Evolutionary conservation across 64 coral and sea anemone species (phyloP), one percentile per base, ranked within the genome.

Genomic region (Montipora capricornis): DNA sequence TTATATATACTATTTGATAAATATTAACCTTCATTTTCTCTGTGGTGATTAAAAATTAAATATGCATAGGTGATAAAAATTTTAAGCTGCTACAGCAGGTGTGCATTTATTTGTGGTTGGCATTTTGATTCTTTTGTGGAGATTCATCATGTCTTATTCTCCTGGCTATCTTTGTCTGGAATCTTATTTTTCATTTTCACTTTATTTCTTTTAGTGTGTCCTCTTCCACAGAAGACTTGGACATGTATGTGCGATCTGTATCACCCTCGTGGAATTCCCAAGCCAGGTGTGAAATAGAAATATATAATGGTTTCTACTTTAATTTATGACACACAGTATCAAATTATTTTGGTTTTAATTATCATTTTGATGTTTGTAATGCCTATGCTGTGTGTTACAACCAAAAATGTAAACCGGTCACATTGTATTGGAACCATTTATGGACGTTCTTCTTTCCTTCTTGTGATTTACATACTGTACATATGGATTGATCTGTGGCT

Each of bases 221-320:
- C 20, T 80, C 83, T 10, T 87, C 83, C 5, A 57, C 60, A 61
- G 92, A 93, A 93, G 92, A 93, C 8, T 49, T 88, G 52, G 92
- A 88, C 60, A 71, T 93, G 78, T 93, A 93, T 26, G 84, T 93
- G 17, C 87, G 92, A 59, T 93, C 92, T 73, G 92, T 93, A 4
- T 93, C 92, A 69, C 92, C 92, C 6, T 92, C 81, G 14, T 92
- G 90, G 90, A 81, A 85, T 67, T 75, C 81, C 14, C 57, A 78
- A 24, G 37, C 48, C 66, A 86, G 82, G 82, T 86, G 48, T 70
- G 59, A 20, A 69, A 15, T 12, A 47, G 16, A 20, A 69, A 15
- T 12, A 47, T 6, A 45, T 29, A 69, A n/a, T 16, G 17, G 11
- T 76, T 45, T 37, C 4, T 8, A 5, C 24, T 76, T 76, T 7